Evolutionary conservation across 2,888 invertebrate species (phyloP), one percentile per base, ranked within the genome.

Genomic region (Athetis lepigone): DNA sequence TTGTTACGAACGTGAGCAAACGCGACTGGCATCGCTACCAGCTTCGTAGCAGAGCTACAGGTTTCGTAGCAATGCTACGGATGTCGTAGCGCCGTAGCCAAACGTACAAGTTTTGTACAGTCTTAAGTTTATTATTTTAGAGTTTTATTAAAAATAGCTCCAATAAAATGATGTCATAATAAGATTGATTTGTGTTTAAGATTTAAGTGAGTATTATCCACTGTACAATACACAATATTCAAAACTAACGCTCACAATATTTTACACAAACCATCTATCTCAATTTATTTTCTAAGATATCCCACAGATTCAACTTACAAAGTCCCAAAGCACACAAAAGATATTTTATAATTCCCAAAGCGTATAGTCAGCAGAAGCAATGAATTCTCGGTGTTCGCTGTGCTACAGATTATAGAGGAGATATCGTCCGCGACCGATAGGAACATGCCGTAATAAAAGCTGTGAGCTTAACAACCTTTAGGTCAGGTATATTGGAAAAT

Each of bases 401-500:
- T 77, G 78, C 82, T 73, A 80, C 75, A 84, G 85, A 85, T 86
- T 84, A 80, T 78, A 76, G 77, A 75, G 58, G 70, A 59, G 83
- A 84, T 83, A 81, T 58, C 43, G 70, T 65, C 45, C 47, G 18
- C 65, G 55, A 60, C 55, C 70, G 66, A 76, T 79, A 79, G 78
- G 77, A 74, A 79, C 78, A 79, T 51, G 80, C 76, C 69, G 68
- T 76, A 79, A 81, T 82, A 84, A 83, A 76, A 82, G 73, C 70
- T 64, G 70, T 67, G 60, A 78, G 67, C 71, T 77, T 75, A 68
- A 67, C 63, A 63, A 75, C 63, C 71, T 64, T 70, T 69, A 60
- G 59, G 57, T 66, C 50, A 70, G 63, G 69, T 70, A 75, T 62
- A 63, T 77, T 69, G 68, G 59, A 75, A 75, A 68, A 49, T 70